Conservation (phyloP, 2,797 vertebrate genomes). For the Pogonophryne albipinna region DNA sequence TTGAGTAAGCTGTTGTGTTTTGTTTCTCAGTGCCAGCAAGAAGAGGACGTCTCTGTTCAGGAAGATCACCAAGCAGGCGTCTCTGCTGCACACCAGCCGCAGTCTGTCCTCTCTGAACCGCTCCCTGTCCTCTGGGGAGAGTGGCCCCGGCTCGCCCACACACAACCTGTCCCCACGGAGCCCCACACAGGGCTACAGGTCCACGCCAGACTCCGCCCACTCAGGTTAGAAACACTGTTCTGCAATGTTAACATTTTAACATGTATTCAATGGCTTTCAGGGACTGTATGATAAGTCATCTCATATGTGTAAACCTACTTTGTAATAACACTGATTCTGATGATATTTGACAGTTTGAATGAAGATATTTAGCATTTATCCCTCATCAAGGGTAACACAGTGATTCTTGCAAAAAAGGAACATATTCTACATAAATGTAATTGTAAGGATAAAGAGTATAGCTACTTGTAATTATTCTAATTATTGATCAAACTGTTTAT, state of each 20-base stretch:
- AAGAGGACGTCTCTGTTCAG: constrained; percentile 94
- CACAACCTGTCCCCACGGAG: constrained; percentile 95
- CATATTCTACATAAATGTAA: neutral
- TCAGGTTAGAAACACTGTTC: constrained; percentile 84
- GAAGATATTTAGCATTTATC: neutral
- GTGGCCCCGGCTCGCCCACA: constrained; percentile 94
- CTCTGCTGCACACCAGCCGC: constrained; percentile 95
- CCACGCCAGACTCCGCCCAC: constrained; percentile 90
- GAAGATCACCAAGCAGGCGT: constrained; percentile 95
- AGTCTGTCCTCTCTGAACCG: constrained; percentile 96
- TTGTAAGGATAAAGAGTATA: neutral
- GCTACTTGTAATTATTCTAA: neutral
- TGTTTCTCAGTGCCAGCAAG: constrained; percentile 80
- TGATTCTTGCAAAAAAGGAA: no score
- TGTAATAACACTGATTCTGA: no score
- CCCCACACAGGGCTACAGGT: constrained; percentile 93
- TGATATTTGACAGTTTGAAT: neutral
- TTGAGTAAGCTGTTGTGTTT: neutral
- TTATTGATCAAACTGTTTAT: neutral
- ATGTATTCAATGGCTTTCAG: neutral
- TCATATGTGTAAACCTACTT: no score
- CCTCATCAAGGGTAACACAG: neutral
- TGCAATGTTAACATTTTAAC: neutral
- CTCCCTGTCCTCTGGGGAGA: constrained; percentile 96
- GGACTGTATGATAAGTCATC: no score